Evolutionary conservation across 2,888 invertebrate species (phyloP).

Genomic region (Amiota minor): DNA sequence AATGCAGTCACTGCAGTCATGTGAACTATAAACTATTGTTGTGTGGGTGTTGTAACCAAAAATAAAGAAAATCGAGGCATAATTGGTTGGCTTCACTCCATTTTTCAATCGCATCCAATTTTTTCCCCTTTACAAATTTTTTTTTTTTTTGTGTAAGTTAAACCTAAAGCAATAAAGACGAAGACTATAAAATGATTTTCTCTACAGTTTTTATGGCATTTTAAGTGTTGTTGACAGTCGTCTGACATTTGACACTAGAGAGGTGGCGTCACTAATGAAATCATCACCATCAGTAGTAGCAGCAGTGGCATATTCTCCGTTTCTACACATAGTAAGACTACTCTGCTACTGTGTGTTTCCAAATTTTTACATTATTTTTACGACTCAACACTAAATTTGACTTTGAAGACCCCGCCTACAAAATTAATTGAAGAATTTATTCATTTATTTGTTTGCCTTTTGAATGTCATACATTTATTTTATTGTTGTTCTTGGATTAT

Average conservation of each 20-base stretch:
- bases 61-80: not conserved
- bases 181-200: not conserved
- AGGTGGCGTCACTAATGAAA: not conserved
- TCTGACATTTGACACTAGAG: constrained; percentile 21
- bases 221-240: constrained; percentile 15
- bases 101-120: not conserved
- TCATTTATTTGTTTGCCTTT: constrained; percentile 5
- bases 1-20: too few species aligned
- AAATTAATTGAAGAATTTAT: constrained; percentile 12
- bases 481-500: not conserved
- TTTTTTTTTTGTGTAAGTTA: not conserved
- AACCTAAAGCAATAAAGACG: not conserved
- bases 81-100: not conserved
- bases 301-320: not conserved
- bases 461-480: not conserved
- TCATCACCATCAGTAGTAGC: not conserved
- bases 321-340: not conserved
- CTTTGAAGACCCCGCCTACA: not conserved
- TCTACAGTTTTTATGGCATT: constrained; percentile 16
- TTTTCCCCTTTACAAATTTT: not conserved
- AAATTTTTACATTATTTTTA: constrained; percentile 24
- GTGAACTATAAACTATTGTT: too few species aligned
- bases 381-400: not conserved
- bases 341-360: too few species aligned
- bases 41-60: not conserved